These are phyloP conservation scores for Periophthalmodon schlosseri DNA, from an alignment of 2,113 vertebrate genomes.

Conservation along the genomic window DNA sequence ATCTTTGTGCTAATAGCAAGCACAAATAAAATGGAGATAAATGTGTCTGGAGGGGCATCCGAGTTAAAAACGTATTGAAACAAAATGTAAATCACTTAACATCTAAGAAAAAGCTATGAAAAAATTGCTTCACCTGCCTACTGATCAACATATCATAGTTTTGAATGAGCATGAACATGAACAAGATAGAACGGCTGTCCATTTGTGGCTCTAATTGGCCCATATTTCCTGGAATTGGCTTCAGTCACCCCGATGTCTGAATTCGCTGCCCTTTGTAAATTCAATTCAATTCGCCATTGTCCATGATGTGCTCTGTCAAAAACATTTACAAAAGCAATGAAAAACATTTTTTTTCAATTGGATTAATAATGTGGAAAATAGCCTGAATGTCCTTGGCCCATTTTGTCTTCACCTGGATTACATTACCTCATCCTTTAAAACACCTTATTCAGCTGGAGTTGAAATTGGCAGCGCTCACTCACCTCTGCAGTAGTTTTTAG, in stretches of 20 bases:
- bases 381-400: conserved; percentile 30
- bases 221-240: neutral
- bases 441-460: conserved; percentile 58
- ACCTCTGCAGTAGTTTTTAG: conserved; percentile 51
- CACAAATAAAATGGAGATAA: neutral
- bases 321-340: too few species aligned
- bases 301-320: too few species aligned
- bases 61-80: neutral
- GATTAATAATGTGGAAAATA: neutral
- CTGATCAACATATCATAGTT: too few species aligned
- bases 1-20: neutral
- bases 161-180: too few species aligned
- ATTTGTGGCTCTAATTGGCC: neutral
- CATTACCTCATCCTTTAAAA: conserved; percentile 51
- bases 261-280: too few species aligned
- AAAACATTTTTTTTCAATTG: too few species aligned
- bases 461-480: conserved; percentile 59
- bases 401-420: conserved; percentile 51
- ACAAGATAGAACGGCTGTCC: too few species aligned
- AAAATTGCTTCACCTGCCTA: neutral
- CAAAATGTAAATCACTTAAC: neutral
- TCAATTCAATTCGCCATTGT: too few species aligned
- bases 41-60: neutral
- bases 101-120: neutral
- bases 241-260: neutral